Conservation (phyloP, 53 echinoderm and acorn worm genomes). For the Antedon mediterranea region DNA sequence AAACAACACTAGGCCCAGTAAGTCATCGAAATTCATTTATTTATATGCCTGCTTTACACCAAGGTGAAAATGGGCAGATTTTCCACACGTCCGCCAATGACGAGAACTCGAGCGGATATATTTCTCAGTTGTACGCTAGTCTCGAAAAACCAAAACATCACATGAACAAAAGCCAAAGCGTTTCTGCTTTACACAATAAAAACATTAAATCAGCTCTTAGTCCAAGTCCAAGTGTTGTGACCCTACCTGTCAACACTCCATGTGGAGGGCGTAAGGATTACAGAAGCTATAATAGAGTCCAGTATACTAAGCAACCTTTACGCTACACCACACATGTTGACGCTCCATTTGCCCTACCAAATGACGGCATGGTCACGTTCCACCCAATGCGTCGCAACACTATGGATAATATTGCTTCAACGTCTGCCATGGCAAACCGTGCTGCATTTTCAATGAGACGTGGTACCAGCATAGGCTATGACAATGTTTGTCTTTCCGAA, state of each 20-base stretch:
- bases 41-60: not conserved
- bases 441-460: not conserved
- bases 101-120: conserved; percentile 67
- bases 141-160: conserved; percentile 29
- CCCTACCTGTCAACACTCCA: not conserved
- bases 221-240: not conserved
- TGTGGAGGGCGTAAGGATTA: not conserved
- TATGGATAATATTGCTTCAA: not conserved
- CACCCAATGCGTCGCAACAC: not conserved
- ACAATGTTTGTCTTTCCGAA: not conserved
- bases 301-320: not conserved
- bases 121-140: conserved; percentile 74
- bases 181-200: not conserved
- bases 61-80: not conserved
- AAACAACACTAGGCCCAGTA: not conserved
- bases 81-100: conserved; percentile 1
- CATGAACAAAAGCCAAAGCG: not conserved
- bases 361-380: not conserved
- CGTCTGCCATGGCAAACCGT: not conserved
- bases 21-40: conserved; percentile 1
- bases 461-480: not conserved
- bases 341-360: not conserved
- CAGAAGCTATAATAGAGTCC: not conserved
- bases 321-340: not conserved
- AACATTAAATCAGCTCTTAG: not conserved